Percentiles rank a stretch among this genome's conserved stretches.
Conservation (phyloP, 2,888 invertebrate genomes). For the Lobophora halterata region DNA sequence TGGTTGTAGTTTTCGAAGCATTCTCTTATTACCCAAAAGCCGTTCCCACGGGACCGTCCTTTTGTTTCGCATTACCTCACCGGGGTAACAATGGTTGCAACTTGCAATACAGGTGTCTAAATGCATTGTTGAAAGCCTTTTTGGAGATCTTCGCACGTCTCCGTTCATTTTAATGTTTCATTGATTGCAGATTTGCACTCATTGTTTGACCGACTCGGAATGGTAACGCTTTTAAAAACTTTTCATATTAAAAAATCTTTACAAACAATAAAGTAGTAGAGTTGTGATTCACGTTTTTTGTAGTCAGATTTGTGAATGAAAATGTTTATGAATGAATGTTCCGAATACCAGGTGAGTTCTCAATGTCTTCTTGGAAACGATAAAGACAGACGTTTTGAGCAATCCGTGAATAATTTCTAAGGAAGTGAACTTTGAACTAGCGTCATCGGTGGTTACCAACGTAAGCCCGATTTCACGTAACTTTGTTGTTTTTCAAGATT, state of each 20-base stretch:
- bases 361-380: no score
- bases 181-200: slow-evolving; percentile 17
- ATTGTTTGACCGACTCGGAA: background rate
- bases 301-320: slow-evolving; percentile 16
- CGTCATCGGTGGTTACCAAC: no score
- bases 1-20: no score
- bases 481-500: no score
- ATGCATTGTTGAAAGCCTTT: slow-evolving; percentile 27
- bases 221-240: no score
- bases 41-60: slow-evolving; percentile 22
- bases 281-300: no score
- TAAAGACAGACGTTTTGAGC: no score
- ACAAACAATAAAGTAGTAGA: no score
- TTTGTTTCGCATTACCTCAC: slow-evolving; percentile 14
- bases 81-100: slow-evolving; percentile 10
- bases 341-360: no score
- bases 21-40: slow-evolving; percentile 14
- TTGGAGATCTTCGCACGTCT: slow-evolving; percentile 24
- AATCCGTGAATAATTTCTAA: slow-evolving; percentile 7
- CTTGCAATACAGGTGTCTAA: slow-evolving; percentile 21
- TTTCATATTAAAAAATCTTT: no score
- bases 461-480: no score
- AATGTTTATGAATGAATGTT: background rate
- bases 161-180: slow-evolving; percentile 13
- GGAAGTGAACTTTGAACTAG: slow-evolving; percentile 9